These are phyloP conservation scores for Erannis defoliaria DNA, from an alignment of 2,888 invertebrate genomes.

Conservation along the genomic window DNA sequence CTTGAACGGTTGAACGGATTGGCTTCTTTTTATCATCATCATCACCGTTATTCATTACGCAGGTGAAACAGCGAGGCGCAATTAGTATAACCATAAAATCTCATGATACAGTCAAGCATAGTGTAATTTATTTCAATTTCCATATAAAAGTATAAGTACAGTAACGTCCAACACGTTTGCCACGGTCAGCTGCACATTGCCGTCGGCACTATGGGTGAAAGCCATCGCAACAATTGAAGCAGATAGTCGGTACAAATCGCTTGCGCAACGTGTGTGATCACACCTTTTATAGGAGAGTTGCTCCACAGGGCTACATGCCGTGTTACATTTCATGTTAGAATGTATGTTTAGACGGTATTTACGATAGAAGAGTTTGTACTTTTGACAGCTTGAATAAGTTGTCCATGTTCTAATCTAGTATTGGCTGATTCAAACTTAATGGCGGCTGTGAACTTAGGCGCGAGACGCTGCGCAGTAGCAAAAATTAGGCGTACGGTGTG, in stretches of 20 bases:
- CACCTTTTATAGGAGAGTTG: slow-evolving; percentile 44
- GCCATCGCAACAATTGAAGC: slow-evolving; percentile 47
- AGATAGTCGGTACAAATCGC: slow-evolving; percentile 38
- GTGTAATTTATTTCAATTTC: not conserved
- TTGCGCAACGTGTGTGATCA: slow-evolving; percentile 49
- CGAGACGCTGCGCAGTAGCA: too few relatives aligned
- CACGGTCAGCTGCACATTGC: slow-evolving; percentile 21
- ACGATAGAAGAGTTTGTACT: slow-evolving; percentile 25
- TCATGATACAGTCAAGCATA: too few relatives aligned
- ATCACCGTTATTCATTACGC: too few relatives aligned
- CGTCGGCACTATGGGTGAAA: slow-evolving; percentile 48
- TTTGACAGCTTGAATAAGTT: slow-evolving; percentile 20
- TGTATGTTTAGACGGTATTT: slow-evolving; percentile 32
- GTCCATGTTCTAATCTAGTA: not conserved
- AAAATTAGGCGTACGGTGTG: too few relatives aligned
- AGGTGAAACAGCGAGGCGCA: too few relatives aligned
- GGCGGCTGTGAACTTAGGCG: too few relatives aligned
- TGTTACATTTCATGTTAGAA: slow-evolving; percentile 15
- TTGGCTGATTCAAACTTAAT: too few relatives aligned
- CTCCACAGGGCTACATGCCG: slow-evolving; percentile 9
- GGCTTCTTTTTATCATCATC: too few relatives aligned
- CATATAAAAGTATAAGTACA: too few relatives aligned
- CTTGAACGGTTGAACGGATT: too few relatives aligned
- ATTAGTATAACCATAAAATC: not conserved
- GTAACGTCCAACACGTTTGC: too few relatives aligned